A percentile compares a stretch with the other conserved stretches of the same genome.
Evolutionary conservation across 2,797 vertebrate genomes (phyloP).

Genomic region (Eptatretus atami): DNA sequence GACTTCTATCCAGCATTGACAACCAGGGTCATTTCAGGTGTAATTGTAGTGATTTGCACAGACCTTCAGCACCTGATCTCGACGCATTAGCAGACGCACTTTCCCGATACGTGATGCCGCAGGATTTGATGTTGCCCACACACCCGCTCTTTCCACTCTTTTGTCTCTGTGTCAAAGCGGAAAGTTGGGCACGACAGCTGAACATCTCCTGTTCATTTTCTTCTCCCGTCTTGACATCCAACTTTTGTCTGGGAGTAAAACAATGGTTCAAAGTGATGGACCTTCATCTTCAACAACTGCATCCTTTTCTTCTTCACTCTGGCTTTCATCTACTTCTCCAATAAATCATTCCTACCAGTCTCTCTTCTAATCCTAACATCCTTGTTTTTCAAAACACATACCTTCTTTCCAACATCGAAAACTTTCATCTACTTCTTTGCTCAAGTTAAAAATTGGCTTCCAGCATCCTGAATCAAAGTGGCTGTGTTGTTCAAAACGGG

Average conservation of each 20-base stretch:
- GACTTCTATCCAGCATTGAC: constrained; percentile 65
- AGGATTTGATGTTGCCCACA: constrained; percentile 67
- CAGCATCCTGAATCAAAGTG: constrained; percentile 24
- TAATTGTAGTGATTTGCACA: constrained; percentile 98
- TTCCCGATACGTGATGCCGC: constrained; percentile 57
- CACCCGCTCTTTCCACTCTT: constrained; percentile 95
- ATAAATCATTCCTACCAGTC: too few relatives aligned
- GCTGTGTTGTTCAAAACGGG: constrained; percentile 25
- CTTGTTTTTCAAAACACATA: too few relatives aligned
- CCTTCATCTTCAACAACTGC: constrained; percentile 69
- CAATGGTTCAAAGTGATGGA: constrained; percentile 95
- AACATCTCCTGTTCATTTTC: constrained; percentile 93
- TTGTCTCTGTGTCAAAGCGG: constrained; percentile 53
- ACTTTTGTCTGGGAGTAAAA: constrained; percentile 79
- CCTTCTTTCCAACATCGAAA: too few relatives aligned
- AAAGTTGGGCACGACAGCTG: constrained; percentile 77
- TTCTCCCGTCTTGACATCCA: constrained; percentile 87
- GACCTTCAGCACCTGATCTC: constrained; percentile 84
- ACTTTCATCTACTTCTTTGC: constrained; percentile 13
- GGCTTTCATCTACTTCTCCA: constrained; percentile 27
- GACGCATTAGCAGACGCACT: constrained; percentile 70
- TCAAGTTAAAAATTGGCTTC: constrained; percentile 19
- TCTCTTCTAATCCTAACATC: too few relatives aligned
- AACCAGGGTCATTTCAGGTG: constrained; percentile 48
- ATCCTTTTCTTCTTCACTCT: constrained; percentile 42